phyloP scores from a whole-genome alignment of 2,113 vertebrate genomes.

The Vulpes lagopus region DNA sequence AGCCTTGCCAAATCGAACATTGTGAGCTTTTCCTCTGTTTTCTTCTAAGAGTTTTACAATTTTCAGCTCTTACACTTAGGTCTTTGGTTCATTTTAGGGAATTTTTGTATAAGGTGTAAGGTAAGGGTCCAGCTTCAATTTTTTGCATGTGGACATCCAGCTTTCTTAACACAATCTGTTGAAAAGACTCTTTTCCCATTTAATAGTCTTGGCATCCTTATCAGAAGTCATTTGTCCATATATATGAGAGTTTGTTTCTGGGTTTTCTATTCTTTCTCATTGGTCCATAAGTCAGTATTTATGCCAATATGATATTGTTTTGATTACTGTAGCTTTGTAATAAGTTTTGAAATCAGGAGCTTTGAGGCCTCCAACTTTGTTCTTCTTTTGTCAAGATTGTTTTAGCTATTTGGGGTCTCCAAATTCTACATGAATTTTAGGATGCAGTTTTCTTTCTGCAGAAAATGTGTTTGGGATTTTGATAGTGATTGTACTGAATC shows the following conservation, averaged over 20 bases:
- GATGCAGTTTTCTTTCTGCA: slow-evolving; percentile 23
- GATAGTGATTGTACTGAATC: neutral
- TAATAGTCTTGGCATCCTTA: neutral
- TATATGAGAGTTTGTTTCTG: neutral
- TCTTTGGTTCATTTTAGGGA: neutral
- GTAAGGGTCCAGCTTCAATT: neutral
- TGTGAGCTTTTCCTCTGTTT: neutral
- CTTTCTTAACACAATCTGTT: neutral
- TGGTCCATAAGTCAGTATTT: neutral
- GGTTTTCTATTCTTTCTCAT: neutral
- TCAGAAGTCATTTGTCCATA: neutral
- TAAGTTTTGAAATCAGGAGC: slow-evolving; percentile 18
- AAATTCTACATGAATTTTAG: neutral
- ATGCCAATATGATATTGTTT: neutral
- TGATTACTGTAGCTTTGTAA: neutral
- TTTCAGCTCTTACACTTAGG: neutral
- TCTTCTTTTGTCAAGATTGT: slow-evolving; percentile 42
- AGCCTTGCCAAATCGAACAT: neutral
- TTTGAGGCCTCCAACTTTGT: neutral
- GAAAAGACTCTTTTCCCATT: neutral
- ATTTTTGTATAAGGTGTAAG: neutral
- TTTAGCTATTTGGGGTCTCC: neutral
- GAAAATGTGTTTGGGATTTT: neutral
- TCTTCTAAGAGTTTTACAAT: neutral
- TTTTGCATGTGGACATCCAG: neutral